Base-by-base conservation (phyloP, 2,888 invertebrate genomes). In the Alviniconcha strummeri region DNA sequence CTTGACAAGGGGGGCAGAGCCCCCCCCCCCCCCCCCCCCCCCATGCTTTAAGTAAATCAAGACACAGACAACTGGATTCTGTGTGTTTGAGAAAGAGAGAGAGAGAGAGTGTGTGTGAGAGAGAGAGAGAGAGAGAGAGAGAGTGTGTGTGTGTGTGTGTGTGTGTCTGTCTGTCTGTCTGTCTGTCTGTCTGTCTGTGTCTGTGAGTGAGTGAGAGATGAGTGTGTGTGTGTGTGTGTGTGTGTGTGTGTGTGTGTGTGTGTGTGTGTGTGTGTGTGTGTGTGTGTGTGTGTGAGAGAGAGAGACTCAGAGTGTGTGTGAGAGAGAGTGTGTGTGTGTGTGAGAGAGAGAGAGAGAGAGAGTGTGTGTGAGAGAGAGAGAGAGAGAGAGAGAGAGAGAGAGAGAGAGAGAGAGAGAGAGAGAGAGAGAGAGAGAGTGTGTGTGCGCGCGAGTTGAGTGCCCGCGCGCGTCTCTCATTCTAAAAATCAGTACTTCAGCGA, bases 401-500 rank as follows among this genome's bases (percentile, higher is more conserved):
- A 64, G 55, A 80, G 80, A 80, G 80, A 80, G 67, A 80, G 80
- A 80, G 64, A 79, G 60, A 57, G 79, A 79, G 60, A 64, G 67
- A 80, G 80, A 19, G 64, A 64, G 60, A 60, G 15, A 69, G 67
- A 69, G 15, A 15, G 67, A 64, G 36, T 72, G 36, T 36, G 69
- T 17, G 69, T 17, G n/a, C n/a, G 13, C 69, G 69, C 17, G 17
- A 1, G 9, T 13, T 15, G 67, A 6, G 7, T 6, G 17, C 17
- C 17, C 15, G 69, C 1, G 69, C 19, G 69, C 6, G n/a, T 69
- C 17, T 69, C 17, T 69, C 17, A n/a, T 17, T 6, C 17, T 6
- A 69, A 11, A 5, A n/a, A 19, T 69, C n/a, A 17, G 69, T 69
- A 19, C 5, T 5, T 69, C n/a, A 5, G n/a, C 6, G n/a, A n/a